Evolutionary conservation across 1,140 invertebrate species (phyloP).

Genomic region (Drosophila parvula): DNA sequence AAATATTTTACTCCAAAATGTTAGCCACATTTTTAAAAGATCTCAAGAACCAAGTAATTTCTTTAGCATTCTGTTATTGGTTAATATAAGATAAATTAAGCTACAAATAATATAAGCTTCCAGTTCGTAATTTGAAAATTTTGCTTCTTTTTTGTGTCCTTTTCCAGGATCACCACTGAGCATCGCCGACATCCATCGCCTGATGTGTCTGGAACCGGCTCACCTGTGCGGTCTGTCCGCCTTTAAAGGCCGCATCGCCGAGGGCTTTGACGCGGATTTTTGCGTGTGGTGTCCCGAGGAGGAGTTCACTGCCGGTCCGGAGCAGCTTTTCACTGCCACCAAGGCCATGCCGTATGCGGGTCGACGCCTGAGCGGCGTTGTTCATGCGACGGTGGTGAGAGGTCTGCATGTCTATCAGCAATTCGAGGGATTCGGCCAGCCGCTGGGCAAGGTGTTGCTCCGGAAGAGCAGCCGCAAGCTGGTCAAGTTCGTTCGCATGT

Average conservation of each 20-base stretch:
- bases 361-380: constrained; percentile 85
- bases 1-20: too few species aligned
- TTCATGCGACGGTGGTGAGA: constrained; percentile 86
- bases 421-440: constrained; percentile 78
- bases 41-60: too few species aligned
- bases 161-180: constrained; percentile 67
- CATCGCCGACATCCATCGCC: constrained; percentile 86
- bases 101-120: too few species aligned
- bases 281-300: constrained; percentile 89
- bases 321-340: constrained; percentile 86
- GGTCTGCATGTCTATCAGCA: constrained; percentile 85
- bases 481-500: constrained; percentile 79
- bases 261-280: constrained; percentile 89
- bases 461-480: constrained; percentile 74
- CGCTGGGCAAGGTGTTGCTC: constrained; percentile 76
- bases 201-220: constrained; percentile 87
- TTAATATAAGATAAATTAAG: too few species aligned
- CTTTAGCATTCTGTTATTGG: too few species aligned
- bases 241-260: constrained; percentile 86
- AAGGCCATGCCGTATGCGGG: constrained; percentile 87
- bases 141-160: too few species aligned
- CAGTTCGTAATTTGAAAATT: too few species aligned
- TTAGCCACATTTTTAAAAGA: too few species aligned
- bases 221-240: constrained; percentile 86
- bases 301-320: constrained; percentile 85